phyloP scores from a whole-genome alignment of 2,797 vertebrate genomes.

The Sphenodon punctatus region DNA sequence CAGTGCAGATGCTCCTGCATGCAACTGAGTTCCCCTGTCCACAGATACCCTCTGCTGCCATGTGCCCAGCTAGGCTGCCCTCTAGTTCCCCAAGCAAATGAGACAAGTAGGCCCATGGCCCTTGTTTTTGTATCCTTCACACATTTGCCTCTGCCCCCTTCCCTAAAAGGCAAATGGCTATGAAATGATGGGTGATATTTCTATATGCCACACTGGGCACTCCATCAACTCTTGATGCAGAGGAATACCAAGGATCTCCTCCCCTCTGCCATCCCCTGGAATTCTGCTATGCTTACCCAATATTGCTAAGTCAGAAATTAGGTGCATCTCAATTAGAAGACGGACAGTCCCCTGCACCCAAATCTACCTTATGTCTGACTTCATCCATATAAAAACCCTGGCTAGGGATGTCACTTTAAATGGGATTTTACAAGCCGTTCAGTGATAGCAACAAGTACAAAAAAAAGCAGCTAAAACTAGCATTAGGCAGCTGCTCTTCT shows the following conservation, averaged over 20 bases:
- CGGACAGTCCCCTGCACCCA: background rate
- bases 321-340: background rate
- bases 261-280: background rate
- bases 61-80: background rate
- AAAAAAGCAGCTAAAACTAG: background rate
- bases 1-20: background rate
- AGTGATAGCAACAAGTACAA: background rate
- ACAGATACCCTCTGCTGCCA: background rate
- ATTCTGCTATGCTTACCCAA: background rate
- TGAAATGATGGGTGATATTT: background rate
- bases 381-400: background rate
- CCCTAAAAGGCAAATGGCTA: background rate
- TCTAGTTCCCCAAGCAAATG: constrained; percentile 2
- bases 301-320: background rate
- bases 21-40: background rate
- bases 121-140: background rate
- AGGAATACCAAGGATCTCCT: background rate
- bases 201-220: background rate
- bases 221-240: background rate
- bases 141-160: background rate
- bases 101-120: background rate
- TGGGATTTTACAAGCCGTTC: background rate
- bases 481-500: background rate
- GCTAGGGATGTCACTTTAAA: background rate
- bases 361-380: background rate